These are phyloP conservation scores for Hoplias malabaricus DNA, from an alignment of 2,113 vertebrate species.

Conservation along the genomic window DNA sequence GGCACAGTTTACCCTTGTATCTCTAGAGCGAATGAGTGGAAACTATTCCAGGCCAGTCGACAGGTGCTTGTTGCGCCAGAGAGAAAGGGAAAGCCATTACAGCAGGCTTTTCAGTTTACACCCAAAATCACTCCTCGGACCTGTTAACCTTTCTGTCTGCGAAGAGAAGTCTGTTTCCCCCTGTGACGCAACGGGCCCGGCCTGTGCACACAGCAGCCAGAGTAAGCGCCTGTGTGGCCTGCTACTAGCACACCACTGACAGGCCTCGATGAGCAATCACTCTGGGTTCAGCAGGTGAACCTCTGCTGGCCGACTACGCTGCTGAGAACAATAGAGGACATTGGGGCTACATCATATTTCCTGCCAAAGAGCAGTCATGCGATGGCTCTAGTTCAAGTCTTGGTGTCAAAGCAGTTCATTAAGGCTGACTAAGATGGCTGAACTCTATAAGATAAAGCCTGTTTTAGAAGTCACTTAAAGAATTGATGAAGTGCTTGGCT, in stretches of 20 bases:
- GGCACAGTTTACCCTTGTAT: conserved; percentile 11
- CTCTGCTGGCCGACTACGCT: conserved; percentile 58
- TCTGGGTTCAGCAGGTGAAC: conserved; percentile 70
- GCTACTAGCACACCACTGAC: conserved; percentile 54
- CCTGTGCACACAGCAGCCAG: conserved; percentile 38
- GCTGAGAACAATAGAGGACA: conserved; percentile 62
- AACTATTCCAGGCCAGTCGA: conserved; percentile 50
- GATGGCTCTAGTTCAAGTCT: conserved; percentile 38
- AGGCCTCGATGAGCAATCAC: conserved; percentile 66
- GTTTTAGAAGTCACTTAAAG: conserved; percentile 3
- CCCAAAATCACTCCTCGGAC: conserved; percentile 57
- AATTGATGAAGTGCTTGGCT: conserved; percentile 4
- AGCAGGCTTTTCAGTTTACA: conserved; percentile 54
- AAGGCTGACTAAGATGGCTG: conserved; percentile 20
- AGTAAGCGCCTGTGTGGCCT: conserved; percentile 47
- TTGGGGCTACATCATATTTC: conserved; percentile 47
- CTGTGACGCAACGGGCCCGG: conserved; percentile 56
- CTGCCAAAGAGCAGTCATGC: conserved; percentile 61
- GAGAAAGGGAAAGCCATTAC: conserved; percentile 59
- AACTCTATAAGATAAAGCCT: conserved; percentile 33
- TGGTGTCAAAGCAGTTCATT: conserved; percentile 43
- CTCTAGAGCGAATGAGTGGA: conserved; percentile 38
- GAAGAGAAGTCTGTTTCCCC: conserved; percentile 51
- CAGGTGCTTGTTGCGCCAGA: conserved; percentile 62
- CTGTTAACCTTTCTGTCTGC: conserved; percentile 62